Evolutionary conservation across 2,888 invertebrate genomes (phyloP).

Genomic region (Amphipyra tragopoginis): DNA sequence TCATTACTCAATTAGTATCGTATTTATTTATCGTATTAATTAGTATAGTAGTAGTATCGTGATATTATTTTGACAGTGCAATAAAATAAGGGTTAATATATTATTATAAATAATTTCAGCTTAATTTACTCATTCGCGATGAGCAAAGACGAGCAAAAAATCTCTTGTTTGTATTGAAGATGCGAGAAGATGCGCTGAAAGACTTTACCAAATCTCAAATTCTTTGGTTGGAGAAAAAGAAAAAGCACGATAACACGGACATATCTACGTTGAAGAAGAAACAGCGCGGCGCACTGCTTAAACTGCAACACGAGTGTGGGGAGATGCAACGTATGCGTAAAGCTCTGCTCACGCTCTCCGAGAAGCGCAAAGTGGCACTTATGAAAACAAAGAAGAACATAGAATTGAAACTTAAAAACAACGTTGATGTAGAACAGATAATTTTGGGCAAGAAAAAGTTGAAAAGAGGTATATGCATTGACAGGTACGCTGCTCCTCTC

Average conservation of each 20-base stretch:
- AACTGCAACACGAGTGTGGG: constrained; percentile 92
- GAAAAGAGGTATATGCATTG: constrained; percentile 69
- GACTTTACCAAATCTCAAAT: constrained; percentile 87
- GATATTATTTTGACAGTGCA: background rate
- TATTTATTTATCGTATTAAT: too few species aligned
- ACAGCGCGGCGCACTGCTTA: constrained; percentile 91
- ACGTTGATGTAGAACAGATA: constrained; percentile 79
- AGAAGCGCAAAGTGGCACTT: constrained; percentile 82
- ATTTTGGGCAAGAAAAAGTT: constrained; percentile 80
- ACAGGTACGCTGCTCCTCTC: constrained; percentile 76
- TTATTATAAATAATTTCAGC: constrained; percentile 69
- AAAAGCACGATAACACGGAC: constrained; percentile 84
- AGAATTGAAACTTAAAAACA: constrained; percentile 79
- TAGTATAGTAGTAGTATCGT: too few species aligned
- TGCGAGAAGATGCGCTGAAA: constrained; percentile 86
- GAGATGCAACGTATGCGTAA: constrained; percentile 91
- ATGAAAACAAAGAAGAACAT: constrained; percentile 85
- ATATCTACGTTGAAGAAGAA: constrained; percentile 91
- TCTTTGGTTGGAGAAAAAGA: constrained; percentile 85
- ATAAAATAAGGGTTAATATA: background rate
- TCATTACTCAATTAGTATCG: constrained; percentile 13
- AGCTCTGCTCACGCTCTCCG: constrained; percentile 81
- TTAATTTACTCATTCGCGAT: constrained; percentile 87
- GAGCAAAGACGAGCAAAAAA: constrained; percentile 87
- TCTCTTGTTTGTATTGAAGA: constrained; percentile 83